Evolutionary conservation across 2,113 vertebrate species (phyloP).

Genomic region (Condylura cristata): DNA sequence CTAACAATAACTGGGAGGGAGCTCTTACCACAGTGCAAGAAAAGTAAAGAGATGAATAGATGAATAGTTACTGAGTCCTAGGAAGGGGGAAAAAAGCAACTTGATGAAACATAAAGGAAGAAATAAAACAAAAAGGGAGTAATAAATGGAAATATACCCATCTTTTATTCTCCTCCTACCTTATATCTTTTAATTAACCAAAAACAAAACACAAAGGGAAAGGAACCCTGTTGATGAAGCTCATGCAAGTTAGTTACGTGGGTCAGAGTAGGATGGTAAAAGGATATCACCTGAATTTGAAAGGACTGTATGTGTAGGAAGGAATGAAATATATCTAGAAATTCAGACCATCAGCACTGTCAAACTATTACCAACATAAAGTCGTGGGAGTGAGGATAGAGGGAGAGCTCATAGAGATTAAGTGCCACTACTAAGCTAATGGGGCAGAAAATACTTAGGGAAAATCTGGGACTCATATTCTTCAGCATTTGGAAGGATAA

Average conservation of each 20-base stretch:
- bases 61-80: background rate
- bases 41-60: background rate
- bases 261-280: background rate
- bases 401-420: background rate
- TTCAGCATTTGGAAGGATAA: background rate
- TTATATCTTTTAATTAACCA: background rate
- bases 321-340: too few species aligned
- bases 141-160: background rate
- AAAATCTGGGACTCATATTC: background rate
- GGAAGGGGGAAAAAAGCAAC: background rate
- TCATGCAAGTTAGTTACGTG: background rate
- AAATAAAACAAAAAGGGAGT: background rate
- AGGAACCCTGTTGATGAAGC: background rate
- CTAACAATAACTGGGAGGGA: background rate
- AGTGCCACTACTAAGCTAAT: accelerated
- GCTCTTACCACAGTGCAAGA: background rate
- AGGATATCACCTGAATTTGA: background rate
- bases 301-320: background rate
- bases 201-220: background rate
- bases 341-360: background rate
- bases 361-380: background rate
- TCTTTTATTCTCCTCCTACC: background rate
- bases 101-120: background rate
- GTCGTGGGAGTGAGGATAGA: accelerated
- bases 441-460: background rate